Conservation (phyloP, 2,797 vertebrate species). For the Miichthys miiuy region DNA sequence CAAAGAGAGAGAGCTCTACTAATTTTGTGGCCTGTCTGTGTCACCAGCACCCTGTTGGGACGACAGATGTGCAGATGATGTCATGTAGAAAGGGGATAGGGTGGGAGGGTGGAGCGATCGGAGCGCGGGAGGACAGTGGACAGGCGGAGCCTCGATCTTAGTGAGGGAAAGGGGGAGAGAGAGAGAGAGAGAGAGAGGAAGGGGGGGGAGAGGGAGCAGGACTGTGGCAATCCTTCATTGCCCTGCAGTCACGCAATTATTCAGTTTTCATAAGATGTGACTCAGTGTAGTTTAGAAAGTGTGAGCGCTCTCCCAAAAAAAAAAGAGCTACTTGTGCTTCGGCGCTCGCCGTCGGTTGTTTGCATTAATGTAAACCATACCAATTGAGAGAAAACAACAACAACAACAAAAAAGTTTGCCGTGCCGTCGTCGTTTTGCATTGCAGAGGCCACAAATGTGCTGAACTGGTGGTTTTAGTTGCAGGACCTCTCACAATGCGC, state of each 20-base stretch:
- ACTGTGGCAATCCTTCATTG: slow-evolving; percentile 55
- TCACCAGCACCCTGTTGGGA: slow-evolving; percentile 85
- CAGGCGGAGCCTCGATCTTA: slow-evolving; percentile 68
- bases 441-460: slow-evolving; percentile 60
- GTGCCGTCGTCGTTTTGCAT: slow-evolving; percentile 28
- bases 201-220: slow-evolving; percentile 50
- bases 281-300: slow-evolving; percentile 33
- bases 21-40: slow-evolving; percentile 83
- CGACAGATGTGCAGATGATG: slow-evolving; percentile 88
- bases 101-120: slow-evolving; percentile 73
- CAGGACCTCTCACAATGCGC: slow-evolving; percentile 63
- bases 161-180: slow-evolving; percentile 47
- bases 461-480: slow-evolving; percentile 57
- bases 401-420: background rate
- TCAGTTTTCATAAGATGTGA: slow-evolving; percentile 58
- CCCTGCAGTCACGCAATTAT: slow-evolving; percentile 64
- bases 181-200: slow-evolving; percentile 38
- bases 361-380: background rate
- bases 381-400: no score
- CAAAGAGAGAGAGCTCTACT: slow-evolving; percentile 65
- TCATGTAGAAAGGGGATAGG: slow-evolving; percentile 83
- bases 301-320: slow-evolving; percentile 19
- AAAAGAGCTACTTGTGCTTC: slow-evolving; percentile 16
- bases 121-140: slow-evolving; percentile 78
- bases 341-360: background rate